Percentiles rank a stretch among this genome's conserved stretches.
phyloP scores from a whole-genome alignment of 1,140 invertebrate genomes.

The Linepithema humile region DNA sequence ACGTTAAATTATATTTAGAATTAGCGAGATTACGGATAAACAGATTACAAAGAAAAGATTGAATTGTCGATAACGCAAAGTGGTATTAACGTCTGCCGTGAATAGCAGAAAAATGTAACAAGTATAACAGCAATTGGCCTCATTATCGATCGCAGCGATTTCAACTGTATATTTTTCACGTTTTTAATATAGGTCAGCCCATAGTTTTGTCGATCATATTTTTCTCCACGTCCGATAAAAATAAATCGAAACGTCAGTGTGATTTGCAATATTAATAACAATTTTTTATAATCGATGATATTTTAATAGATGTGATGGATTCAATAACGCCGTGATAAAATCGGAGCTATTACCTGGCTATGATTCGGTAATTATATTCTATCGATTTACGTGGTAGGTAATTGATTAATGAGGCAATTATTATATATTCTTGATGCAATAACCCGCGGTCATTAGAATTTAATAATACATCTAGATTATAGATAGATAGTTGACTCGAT shows the following conservation, averaged over 20 bases:
- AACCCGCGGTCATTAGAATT: background rate
- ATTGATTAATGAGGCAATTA: slow-evolving; percentile 1
- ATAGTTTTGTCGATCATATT: background rate
- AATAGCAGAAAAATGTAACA: background rate
- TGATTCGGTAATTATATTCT: background rate
- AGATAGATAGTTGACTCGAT: background rate
- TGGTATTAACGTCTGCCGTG: background rate
- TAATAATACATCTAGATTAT: background rate
- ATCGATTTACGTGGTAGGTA: background rate
- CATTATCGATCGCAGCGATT: background rate
- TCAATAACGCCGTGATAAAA: background rate
- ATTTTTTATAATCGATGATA: background rate
- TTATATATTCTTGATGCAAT: background rate
- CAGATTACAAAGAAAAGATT: slow-evolving; percentile 21
- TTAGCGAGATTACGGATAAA: slow-evolving; percentile 23
- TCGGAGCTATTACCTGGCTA: background rate
- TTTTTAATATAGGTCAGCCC: slow-evolving; percentile 8
- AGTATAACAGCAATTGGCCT: background rate
- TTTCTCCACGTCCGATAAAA: background rate
- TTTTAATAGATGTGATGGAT: background rate
- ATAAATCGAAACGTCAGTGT: slow-evolving; percentile 30
- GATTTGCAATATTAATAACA: background rate
- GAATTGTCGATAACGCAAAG: background rate
- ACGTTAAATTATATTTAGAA: slow-evolving; percentile 16
- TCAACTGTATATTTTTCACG: background rate